phyloP scores from a whole-genome alignment of 2,888 invertebrate species.

The Eucera pruinosa region DNA sequence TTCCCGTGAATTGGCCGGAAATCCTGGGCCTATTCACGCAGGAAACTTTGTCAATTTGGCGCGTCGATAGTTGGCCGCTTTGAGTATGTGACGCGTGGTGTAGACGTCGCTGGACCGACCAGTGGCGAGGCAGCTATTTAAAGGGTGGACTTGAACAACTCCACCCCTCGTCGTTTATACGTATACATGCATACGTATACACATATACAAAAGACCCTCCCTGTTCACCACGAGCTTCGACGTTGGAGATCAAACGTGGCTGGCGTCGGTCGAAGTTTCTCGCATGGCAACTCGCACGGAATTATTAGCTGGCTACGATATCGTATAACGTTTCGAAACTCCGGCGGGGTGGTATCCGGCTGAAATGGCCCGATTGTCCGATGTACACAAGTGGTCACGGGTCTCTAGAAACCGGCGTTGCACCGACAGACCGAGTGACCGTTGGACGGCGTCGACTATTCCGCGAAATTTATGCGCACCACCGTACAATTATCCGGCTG shows the following conservation, averaged over 20 bases:
- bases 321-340: constrained; percentile 57
- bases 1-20: constrained; percentile 50
- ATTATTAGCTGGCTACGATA: constrained; percentile 60
- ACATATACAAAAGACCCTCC: not conserved
- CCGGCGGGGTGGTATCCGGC: constrained; percentile 18
- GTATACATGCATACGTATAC: not conserved
- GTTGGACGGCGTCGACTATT: constrained; percentile 47
- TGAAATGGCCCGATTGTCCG: constrained; percentile 49
- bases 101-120: constrained; percentile 39
- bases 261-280: constrained; percentile 56
- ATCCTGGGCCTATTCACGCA: constrained; percentile 47
- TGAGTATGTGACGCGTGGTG: constrained; percentile 61
- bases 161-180: constrained; percentile 31
- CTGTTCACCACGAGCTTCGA: constrained; percentile 25
- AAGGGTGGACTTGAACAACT: constrained; percentile 61
- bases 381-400: constrained; percentile 46
- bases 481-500: constrained; percentile 69
- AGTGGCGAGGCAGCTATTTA: constrained; percentile 55
- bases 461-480: constrained; percentile 67
- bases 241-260: constrained; percentile 62
- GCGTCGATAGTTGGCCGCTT: constrained; percentile 60
- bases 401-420: constrained; percentile 19
- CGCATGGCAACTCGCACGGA: constrained; percentile 64
- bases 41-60: constrained; percentile 72
- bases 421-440: constrained; percentile 37